Conservation (phyloP, 1,140 invertebrate species). For the Lanistes nyassanus region DNA sequence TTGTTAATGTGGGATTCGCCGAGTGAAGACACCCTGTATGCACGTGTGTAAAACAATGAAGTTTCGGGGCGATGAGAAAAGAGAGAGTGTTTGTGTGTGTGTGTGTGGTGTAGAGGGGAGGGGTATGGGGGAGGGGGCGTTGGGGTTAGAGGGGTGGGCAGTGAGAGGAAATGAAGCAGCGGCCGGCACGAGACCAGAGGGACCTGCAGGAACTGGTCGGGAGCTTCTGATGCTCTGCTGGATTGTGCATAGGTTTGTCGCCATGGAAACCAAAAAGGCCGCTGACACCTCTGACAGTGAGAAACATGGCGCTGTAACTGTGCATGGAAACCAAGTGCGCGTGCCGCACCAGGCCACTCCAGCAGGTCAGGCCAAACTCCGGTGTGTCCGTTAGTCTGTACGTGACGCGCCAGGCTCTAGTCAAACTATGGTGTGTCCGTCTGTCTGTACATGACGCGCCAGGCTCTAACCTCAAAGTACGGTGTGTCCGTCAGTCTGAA, state of each 20-base stretch:
- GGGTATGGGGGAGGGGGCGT: background rate
- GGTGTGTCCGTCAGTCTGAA: too few relatives aligned
- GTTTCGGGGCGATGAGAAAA: background rate
- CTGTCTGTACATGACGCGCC: background rate
- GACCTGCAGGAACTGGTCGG: background rate
- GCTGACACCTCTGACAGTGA: too few relatives aligned
- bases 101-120: background rate
- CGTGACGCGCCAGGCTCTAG: background rate
- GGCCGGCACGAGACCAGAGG: too few relatives aligned
- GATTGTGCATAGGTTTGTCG: background rate
- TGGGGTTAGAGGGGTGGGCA: conserved; percentile 13
- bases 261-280: too few relatives aligned
- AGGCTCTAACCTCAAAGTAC: too few relatives aligned
- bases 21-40: background rate
- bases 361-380: too few relatives aligned
- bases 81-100: background rate
- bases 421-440: too few relatives aligned
- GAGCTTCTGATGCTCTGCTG: background rate
- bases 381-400: conserved; percentile 15
- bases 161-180: conserved; percentile 9
- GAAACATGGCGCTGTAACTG: too few relatives aligned
- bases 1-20: too few relatives aligned
- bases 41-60: background rate
- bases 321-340: too few relatives aligned
- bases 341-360: background rate